phyloP scores from a whole-genome alignment of 2,113 vertebrate genomes.

The Pelvicachromis taeniatus region DNA sequence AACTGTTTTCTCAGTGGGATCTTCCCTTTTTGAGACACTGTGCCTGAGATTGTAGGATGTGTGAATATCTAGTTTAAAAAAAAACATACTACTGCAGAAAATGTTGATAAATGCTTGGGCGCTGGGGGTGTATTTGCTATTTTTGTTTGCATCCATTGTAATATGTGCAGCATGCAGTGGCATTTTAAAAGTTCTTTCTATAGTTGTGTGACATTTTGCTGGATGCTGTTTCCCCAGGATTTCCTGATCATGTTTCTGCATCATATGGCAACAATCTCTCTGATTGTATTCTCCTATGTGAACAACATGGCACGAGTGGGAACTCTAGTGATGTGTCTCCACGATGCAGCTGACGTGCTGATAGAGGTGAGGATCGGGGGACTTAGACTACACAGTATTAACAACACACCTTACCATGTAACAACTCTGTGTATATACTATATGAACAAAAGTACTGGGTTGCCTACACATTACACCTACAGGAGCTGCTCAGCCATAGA shows the following conservation, averaged over 20 bases:
- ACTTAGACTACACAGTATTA: not conserved
- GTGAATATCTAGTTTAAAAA: not conserved
- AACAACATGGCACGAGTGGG: constrained; percentile 94
- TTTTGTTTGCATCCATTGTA: not conserved
- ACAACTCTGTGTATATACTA: not conserved
- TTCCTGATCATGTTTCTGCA: constrained; percentile 94
- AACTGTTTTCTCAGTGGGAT: not conserved
- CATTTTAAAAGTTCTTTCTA: not conserved
- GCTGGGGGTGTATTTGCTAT: not conserved
- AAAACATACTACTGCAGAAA: not conserved
- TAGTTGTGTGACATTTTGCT: constrained; percentile 9
- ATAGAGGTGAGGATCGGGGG: constrained; percentile 84
- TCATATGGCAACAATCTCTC: constrained; percentile 82
- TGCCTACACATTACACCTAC: not conserved
- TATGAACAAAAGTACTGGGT: not conserved
- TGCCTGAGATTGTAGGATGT: not conserved
- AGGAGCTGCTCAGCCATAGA: not conserved
- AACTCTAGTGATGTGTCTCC: constrained; percentile 88
- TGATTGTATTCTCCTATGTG: constrained; percentile 90
- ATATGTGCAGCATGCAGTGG: not conserved
- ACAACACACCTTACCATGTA: not conserved
- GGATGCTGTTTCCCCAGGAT: constrained; percentile 77
- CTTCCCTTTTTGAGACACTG: not conserved
- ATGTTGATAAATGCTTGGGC: not conserved
- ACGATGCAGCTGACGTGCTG: constrained; percentile 85